These are phyloP conservation scores for Cenopis cana DNA, from an alignment of 2,888 invertebrate species.

Conservation along the genomic window DNA sequence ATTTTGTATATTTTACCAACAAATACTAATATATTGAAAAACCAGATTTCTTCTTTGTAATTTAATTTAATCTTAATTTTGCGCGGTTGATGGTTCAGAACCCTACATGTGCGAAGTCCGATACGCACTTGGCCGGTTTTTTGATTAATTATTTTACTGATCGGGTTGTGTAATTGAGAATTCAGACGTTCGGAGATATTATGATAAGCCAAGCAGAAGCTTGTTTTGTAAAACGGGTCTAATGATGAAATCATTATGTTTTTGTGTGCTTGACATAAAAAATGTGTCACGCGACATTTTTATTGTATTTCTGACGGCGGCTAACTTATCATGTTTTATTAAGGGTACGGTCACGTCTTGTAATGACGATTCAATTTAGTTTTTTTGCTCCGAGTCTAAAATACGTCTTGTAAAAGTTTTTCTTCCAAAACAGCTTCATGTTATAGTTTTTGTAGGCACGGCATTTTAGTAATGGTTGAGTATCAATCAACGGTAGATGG, in stretches of 20 bases:
- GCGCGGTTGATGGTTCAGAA: too few species aligned
- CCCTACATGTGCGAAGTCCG: too few species aligned
- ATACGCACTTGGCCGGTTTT: neutral
- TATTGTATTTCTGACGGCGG: conserved; percentile 19
- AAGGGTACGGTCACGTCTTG: conserved; percentile 17
- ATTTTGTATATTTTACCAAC: too few species aligned
- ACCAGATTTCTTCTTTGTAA: too few species aligned
- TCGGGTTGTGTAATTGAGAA: conserved; percentile 21
- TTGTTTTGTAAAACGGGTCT: conserved; percentile 18
- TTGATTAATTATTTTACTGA: conserved; percentile 25
- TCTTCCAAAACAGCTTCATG: neutral
- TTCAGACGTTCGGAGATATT: conserved; percentile 16
- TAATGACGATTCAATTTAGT: conserved; percentile 10
- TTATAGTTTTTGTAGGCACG: neutral
- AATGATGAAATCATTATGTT: conserved; percentile 18
- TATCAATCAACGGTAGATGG: neutral
- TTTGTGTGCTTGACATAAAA: conserved; percentile 21
- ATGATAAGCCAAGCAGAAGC: conserved; percentile 37
- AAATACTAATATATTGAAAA: too few species aligned
- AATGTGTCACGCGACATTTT: conserved; percentile 28
- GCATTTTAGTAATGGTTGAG: neutral
- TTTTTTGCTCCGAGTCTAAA: conserved; percentile 8
- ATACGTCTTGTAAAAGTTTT: conserved; percentile 6
- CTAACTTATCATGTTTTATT: conserved; percentile 18
- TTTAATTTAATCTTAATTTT: too few species aligned